Evolutionary conservation across 2,113 vertebrate genomes (phyloP).

Genomic region (Tychaedon coryphoeus): DNA sequence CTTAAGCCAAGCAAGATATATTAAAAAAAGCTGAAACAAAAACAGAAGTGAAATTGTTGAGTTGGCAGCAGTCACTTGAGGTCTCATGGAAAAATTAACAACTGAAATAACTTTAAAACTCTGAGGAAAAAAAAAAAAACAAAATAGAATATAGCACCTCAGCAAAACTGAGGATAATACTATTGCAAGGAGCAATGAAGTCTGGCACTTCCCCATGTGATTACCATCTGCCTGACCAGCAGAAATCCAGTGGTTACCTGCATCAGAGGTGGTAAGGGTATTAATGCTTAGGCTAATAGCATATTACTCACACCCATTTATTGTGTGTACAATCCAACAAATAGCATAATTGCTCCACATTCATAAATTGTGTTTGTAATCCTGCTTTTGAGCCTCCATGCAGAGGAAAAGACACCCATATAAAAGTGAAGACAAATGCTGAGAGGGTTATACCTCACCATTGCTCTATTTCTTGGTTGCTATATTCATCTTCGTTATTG

Average conservation of each 20-base stretch:
- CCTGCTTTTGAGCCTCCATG: background rate
- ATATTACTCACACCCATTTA: background rate
- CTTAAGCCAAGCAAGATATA: background rate
- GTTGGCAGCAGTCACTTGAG: background rate
- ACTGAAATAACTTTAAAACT: background rate
- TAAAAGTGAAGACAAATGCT: background rate
- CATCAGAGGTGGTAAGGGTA: background rate
- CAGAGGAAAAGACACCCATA: background rate
- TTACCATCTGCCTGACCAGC: background rate
- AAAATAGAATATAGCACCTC: background rate
- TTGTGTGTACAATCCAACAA: background rate
- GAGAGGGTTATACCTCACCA: background rate
- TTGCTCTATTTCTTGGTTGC: background rate
- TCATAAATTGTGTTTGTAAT: background rate
- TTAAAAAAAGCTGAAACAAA: background rate
- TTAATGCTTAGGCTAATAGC: background rate
- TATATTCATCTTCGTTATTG: background rate
- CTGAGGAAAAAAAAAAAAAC: background rate
- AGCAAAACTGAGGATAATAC: background rate
- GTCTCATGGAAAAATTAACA: background rate
- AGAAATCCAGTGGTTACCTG: background rate
- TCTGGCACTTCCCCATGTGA: background rate
- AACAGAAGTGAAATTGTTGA: background rate
- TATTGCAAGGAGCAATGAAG: background rate
- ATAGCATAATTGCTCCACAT: background rate